phyloP scores from a whole-genome alignment of 2,888 invertebrate species.

The Rotaria socialis region DNA sequence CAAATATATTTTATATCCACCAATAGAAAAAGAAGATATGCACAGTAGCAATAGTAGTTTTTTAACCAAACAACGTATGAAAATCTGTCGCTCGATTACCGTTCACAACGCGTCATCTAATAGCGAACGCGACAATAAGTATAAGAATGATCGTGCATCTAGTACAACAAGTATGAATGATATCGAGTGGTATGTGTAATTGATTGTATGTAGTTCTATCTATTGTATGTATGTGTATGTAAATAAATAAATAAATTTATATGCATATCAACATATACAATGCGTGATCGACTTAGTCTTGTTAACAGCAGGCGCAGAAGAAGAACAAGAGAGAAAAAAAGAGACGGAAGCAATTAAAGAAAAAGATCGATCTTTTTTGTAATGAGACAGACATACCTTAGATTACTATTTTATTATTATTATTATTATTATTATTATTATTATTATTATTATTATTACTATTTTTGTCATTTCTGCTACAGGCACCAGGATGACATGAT shows the following conservation, averaged over 20 bases:
- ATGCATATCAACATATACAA: background rate
- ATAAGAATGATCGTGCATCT: background rate
- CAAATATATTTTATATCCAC: background rate
- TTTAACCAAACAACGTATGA: conserved; percentile 6
- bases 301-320: background rate
- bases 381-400: conserved; percentile 14
- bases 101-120: background rate
- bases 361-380: background rate
- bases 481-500: conserved; percentile 94
- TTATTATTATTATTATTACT: background rate
- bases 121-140: background rate
- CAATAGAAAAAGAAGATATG: background rate
- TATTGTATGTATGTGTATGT: background rate
- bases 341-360: conserved; percentile 4
- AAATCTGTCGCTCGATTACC: conserved; percentile 1
- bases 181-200: background rate
- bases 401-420: background rate
- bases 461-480: background rate
- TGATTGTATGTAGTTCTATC: background rate
- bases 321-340: background rate
- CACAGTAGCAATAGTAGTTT: background rate
- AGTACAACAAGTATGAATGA: background rate
- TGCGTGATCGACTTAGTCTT: conserved; percentile 14
- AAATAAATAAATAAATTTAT: too few species aligned
- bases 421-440: conserved; percentile 2